Evolutionary conservation across 2,113 vertebrate genomes (phyloP).

Genomic region (Lynx canadensis): DNA sequence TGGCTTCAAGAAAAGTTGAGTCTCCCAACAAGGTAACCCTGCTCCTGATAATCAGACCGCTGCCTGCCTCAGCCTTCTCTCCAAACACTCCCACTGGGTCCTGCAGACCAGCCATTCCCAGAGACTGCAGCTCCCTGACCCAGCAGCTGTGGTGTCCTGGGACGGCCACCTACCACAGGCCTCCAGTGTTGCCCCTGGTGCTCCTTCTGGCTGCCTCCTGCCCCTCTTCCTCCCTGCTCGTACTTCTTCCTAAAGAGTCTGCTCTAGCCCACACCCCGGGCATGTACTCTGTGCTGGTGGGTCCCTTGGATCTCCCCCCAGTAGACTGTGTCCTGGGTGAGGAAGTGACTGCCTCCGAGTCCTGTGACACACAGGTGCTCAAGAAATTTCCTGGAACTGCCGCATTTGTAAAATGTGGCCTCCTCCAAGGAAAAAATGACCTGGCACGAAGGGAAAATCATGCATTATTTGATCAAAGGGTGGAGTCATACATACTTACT

Average conservation of each 20-base stretch:
- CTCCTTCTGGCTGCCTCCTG: background rate
- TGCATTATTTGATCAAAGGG: background rate
- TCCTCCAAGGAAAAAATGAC: background rate
- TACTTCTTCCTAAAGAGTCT: background rate
- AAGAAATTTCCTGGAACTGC: background rate
- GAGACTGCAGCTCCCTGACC: accelerated
- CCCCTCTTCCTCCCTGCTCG: background rate
- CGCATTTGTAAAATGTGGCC: background rate
- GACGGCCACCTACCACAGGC: accelerated
- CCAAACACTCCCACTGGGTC: accelerated
- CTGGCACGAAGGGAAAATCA: background rate
- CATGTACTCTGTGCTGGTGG: background rate
- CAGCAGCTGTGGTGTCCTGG: accelerated
- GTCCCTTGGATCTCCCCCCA: background rate
- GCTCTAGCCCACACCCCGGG: background rate
- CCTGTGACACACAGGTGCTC: background rate
- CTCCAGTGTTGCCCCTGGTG: background rate
- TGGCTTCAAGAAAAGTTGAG: background rate
- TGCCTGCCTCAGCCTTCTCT: background rate
- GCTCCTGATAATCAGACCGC: background rate
- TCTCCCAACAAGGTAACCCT: background rate
- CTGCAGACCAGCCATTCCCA: background rate
- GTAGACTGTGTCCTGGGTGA: background rate
- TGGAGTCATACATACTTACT: background rate
- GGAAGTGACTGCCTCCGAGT: background rate